A percentile compares a stretch with the other conserved stretches of the same genome.
phyloP scores from a whole-genome alignment of 2,113 vertebrate species.

The Microtus oregoni region DNA sequence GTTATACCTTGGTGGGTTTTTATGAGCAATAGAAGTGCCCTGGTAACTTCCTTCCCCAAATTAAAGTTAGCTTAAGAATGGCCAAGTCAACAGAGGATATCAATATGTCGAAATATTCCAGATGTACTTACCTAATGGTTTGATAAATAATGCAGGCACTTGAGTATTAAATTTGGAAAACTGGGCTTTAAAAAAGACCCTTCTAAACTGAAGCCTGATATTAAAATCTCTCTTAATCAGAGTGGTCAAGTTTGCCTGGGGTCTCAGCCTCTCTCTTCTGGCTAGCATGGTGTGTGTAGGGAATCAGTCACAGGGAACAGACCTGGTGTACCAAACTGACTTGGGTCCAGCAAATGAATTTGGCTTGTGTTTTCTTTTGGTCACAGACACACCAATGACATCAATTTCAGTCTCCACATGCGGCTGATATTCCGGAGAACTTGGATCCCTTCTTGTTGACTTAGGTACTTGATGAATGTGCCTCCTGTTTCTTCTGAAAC shows the following conservation, averaged over 20 bases:
- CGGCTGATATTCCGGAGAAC: background rate
- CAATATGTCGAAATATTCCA: background rate
- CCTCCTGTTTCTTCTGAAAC: constrained; percentile 45
- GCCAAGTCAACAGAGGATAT: background rate
- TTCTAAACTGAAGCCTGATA: background rate
- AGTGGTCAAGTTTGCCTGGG: constrained; percentile 13
- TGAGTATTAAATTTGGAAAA: constrained; percentile 30
- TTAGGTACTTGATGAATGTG: constrained; percentile 44
- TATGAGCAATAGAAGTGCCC: background rate
- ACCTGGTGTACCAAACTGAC: constrained; percentile 21
- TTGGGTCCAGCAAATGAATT: background rate
- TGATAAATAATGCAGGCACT: background rate
- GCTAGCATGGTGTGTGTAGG: background rate
- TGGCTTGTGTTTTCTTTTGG: constrained; percentile 1
- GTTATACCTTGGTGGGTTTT: background rate
- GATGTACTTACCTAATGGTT: background rate
- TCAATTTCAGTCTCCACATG: background rate
- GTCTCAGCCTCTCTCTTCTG: background rate
- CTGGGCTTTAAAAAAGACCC: background rate
- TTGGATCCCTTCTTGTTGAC: constrained; percentile 51
- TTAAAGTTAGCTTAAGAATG: background rate
- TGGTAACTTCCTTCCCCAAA: constrained; percentile 19
- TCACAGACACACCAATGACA: background rate
- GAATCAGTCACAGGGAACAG: background rate
- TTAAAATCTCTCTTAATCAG: constrained; percentile 52